Conservation (phyloP, 2,888 invertebrate species). For the Pinctada fucata region DNA sequence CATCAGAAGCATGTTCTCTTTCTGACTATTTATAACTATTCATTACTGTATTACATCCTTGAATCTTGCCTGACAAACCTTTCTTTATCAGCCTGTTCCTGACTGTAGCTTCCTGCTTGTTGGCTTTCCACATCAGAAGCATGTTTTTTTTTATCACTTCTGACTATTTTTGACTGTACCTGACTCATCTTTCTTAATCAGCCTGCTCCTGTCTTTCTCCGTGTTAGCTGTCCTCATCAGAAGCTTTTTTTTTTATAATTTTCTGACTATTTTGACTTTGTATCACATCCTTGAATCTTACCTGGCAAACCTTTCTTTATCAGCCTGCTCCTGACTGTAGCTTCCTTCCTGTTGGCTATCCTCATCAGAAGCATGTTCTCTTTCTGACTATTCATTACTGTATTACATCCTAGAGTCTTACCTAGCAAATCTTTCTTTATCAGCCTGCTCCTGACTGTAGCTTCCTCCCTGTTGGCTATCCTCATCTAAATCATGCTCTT, state of each 20-base stretch:
- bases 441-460: conserved; percentile 77
- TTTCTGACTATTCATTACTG: too few relatives aligned
- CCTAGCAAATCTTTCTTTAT: conserved; percentile 98
- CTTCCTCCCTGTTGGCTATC: conserved; percentile 67
- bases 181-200: conserved; percentile 97
- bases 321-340: conserved; percentile 77
- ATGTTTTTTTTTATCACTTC: too few relatives aligned
- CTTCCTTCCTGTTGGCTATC: conserved; percentile 67
- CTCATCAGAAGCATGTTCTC: too few relatives aligned
- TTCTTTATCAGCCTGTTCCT: conserved; percentile 87
- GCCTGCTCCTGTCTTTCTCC: conserved; percentile 64
- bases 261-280: too few relatives aligned
- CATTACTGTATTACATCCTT: too few relatives aligned
- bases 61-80: conserved; percentile 93
- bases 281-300: too few relatives aligned
- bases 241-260: too few relatives aligned
- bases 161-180: too few relatives aligned
- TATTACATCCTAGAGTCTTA: too few relatives aligned
- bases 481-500: too few relatives aligned
- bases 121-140: conserved; percentile 73
- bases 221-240: conserved; percentile 71
- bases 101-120: conserved; percentile 59
- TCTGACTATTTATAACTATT: too few relatives aligned
- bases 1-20: too few relatives aligned
- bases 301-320: conserved; percentile 98